Evolutionary conservation across 2,113 vertebrate species (phyloP), one percentile per base, ranked within the genome.

Genomic region (Manacus vitellinus): DNA sequence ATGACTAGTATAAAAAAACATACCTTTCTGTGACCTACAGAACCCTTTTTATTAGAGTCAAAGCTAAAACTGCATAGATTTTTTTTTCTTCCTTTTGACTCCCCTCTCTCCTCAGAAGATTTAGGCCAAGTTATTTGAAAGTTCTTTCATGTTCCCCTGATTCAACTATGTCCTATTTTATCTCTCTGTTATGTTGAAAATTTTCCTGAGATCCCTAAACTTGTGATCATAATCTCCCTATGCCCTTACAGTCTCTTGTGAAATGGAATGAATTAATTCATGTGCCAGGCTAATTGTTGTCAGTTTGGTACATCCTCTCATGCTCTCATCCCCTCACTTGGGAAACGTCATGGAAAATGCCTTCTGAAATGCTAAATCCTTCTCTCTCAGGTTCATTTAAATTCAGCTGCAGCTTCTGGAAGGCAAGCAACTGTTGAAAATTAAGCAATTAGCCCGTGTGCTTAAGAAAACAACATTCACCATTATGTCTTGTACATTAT

Each of bases 291-390:
- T 89, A 88, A 88, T 85, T 78, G 39, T 88, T 68, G 43, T 78
- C 52, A 47, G n/a, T 88, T 85, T 82, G 44, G 44, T 89, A 68
- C 85, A 75, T 96, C 70, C 49, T 72, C 54, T 89, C 46, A 41
- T 0, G 4, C 67, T 61, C 47, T 86, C 23, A 74, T 84, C 39
- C 67, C 12, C 55, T 95, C 52, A 44, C 78, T 95, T 85, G 58
- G 83, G 81, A 95, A 89, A 43, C 6, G 3, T 94, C 65, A 78
- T 61, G 56, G 77, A 96, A 94, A 95, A 92, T 87, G 76, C 80
- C 46, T 89, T 94, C 84, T 91, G 77, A 95, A 96, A 87, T 89
- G 85, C 78, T 87, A 94, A 97, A 87, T 78, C 52, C 39, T 93
- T 74, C 77, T 89, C 91, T 91, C 85, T 85, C n/a, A 28, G 24